Base-by-base conservation (phyloP, 2,888 invertebrate genomes). In the Pollenia griseotomentosa region DNA sequence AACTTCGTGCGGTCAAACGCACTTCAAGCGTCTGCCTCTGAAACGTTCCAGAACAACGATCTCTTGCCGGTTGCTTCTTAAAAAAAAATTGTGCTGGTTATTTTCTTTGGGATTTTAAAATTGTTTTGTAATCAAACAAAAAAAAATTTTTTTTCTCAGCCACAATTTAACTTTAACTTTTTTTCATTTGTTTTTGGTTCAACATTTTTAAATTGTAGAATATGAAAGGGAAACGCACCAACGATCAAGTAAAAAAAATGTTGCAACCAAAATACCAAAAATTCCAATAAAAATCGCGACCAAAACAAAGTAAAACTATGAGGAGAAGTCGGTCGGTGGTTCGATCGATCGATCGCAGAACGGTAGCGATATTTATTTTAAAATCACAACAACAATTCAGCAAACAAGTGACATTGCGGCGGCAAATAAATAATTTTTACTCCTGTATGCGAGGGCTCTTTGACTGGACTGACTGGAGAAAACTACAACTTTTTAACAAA, bases 11-110 rank as follows among this genome's bases (percentile, higher is more conserved):
- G 88, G 84, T 83, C 84, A 80, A 88, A 88, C 89, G 88, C 87
- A 89, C 88, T 88, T 88, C 88, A 83, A 86, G 78, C 88, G 88
- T 88, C 88, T 88, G 89, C 83, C 89, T 82, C 16, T 78, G 23
- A 44, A 51, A 23, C 74, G 68, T 2, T 55, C 9, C 66, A 8
- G 7, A 63, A 33, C 16, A 33, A 23, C 9, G 65, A 44, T n/a
- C 46, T 10, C 55, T n/a, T 5, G 33, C 16, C 14, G 44, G 23
- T 59, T 46, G 19, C 46, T 83, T 61, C 46, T 46, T 46, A 61
- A 42, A 79, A 42, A 79, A 61, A 42, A 79, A 55, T 46, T 46
- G 48, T 48, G 53, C 48, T 80, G 68, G 23, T 48, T 42, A 19
- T 66, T 78, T 81, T 82, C 51, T 75, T 70, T 48, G 61, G 78